Evolutionary conservation across 2,797 vertebrate species (phyloP), one percentile per base, ranked within the genome.

Genomic region (Leontocebus nigricollis): DNA sequence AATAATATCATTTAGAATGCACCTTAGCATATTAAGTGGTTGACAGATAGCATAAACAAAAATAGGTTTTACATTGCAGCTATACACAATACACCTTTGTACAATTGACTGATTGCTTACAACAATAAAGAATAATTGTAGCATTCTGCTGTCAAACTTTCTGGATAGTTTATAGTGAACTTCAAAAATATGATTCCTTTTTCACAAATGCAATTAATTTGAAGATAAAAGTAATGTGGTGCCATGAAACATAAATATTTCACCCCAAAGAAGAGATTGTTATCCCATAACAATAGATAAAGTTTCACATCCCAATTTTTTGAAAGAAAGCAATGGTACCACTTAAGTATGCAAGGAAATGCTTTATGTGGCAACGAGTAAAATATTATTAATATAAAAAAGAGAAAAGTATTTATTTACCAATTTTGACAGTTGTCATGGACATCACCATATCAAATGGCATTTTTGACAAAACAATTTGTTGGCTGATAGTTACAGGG

Each of bases 381-480:
- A 19, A 67, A 67, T 93, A 87, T 50, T 41, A 26, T 95, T 96
- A 96, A 33, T 76, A 95, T 36, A 86, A 93, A 93, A 96, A 96
- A 92, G 93, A 94, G 93, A 95, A 57, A 98, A 97, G 94, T 93
- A 96, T 97, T 97, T 98, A 96, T 98, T 98, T 98, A 98, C 92
- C 95, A 96, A 85, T 96, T 97, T 92, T 98, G 98, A 97, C 97
- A 98, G 96, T 98, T 98, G 95, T 98, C 98, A 97, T 90, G 90
- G 95, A 92, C 97, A 97, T 97, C 97, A 98, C 94, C 94, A 75
- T 94, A 98, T 98, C 94, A 94, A 97, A 94, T 98, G 61, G 86
- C 97, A 95, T 96, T 98, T 98, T 98, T 98, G 96, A 98, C 96
- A 98, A 98, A 97, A 98, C 83, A 97, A 93, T 98, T 98, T 98